Conservation (phyloP, 2,113 vertebrate species). For the Platanista minor region DNA sequence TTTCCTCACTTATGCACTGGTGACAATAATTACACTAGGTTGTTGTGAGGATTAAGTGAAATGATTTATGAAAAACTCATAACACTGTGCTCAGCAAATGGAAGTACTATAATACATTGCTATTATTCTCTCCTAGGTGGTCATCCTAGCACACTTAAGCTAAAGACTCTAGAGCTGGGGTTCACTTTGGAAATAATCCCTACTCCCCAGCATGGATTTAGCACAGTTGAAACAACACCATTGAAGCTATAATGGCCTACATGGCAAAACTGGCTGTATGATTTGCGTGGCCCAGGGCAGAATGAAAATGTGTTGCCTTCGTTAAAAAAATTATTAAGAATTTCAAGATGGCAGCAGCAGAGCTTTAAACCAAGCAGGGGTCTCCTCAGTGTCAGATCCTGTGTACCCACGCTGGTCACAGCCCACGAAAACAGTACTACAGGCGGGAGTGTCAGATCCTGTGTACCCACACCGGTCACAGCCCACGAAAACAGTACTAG, state of each 20-base stretch:
- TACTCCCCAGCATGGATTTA: not conserved
- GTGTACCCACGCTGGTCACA: too few species aligned
- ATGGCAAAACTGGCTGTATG: not conserved
- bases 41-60: not conserved
- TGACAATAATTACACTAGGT: not conserved
- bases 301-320: not conserved
- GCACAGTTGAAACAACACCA: not conserved
- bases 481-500: fast-evolving
- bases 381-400: not conserved
- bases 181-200: not conserved
- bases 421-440: not conserved
- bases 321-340: not conserved
- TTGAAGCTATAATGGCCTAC: too few species aligned
- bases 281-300: not conserved
- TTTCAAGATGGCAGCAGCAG: not conserved
- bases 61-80: not conserved
- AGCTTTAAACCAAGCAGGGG: not conserved
- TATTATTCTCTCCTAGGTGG: not conserved
- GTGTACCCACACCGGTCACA: not conserved
- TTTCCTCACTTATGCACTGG: not conserved
- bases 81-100: not conserved
- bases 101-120: not conserved
- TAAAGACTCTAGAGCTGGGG: not conserved
- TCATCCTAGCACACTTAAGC: not conserved
- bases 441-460: too few species aligned